Evolutionary conservation across 2,113 vertebrate species (phyloP).

Genomic region (Takifugu bimaculatus): DNA sequence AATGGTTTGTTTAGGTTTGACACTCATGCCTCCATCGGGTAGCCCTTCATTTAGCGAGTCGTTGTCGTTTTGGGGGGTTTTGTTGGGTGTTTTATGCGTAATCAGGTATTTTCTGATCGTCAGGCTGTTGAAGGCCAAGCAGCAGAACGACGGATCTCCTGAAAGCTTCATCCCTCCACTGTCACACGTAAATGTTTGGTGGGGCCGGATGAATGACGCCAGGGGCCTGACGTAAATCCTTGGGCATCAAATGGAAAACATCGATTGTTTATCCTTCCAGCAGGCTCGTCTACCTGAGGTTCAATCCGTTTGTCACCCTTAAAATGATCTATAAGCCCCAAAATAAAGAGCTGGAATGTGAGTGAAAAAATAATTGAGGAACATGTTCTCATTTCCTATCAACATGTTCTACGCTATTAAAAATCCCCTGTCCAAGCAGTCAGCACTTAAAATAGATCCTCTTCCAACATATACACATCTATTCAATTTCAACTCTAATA

Average conservation of each 20-base stretch:
- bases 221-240: slow-evolving; percentile 32
- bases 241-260: slow-evolving; percentile 43
- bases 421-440: slow-evolving; percentile 29
- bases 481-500: slow-evolving; percentile 68
- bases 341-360: slow-evolving; percentile 16
- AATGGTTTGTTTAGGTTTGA: slow-evolving; percentile 3
- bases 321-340: neutral
- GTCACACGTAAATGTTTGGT: slow-evolving; percentile 28
- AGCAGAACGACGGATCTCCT: slow-evolving; percentile 22
- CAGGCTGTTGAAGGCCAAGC: slow-evolving; percentile 65
- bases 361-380: slow-evolving; percentile 17
- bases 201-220: slow-evolving; percentile 25
- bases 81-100: slow-evolving; percentile 52
- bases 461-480: slow-evolving; percentile 59
- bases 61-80: slow-evolving; percentile 66
- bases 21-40: slow-evolving; percentile 73
- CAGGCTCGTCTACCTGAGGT: slow-evolving; percentile 46
- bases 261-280: slow-evolving; percentile 57
- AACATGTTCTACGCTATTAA: slow-evolving; percentile 47
- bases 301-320: slow-evolving; percentile 29
- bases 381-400: slow-evolving; percentile 39
- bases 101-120: slow-evolving; percentile 71
- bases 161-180: neutral
- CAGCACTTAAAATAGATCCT: slow-evolving; percentile 57
- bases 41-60: slow-evolving; percentile 49